phyloP scores from a whole-genome alignment of 1,140 invertebrate species.

The Bicyclus anynana region DNA sequence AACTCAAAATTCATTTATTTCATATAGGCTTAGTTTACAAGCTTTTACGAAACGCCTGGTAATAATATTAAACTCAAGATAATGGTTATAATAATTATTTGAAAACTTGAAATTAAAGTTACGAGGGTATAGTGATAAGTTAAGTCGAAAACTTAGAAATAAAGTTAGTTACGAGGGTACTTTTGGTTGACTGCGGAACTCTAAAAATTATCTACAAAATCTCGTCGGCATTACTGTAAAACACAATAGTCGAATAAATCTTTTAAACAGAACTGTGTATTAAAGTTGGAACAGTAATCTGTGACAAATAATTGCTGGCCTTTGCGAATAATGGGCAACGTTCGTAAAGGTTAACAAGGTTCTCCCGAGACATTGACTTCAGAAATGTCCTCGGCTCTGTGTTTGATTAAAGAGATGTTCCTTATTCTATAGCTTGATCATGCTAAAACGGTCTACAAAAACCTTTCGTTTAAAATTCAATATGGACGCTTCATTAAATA shows the following conservation, averaged over 20 bases:
- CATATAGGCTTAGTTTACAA: no score
- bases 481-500: not conserved
- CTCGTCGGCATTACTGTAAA: constrained; percentile 1
- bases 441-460: not conserved
- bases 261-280: constrained; percentile 18
- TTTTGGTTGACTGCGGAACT: no score
- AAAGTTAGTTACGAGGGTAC: no score
- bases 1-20: no score
- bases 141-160: no score
- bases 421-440: not conserved
- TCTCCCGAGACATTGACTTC: constrained; percentile 11
- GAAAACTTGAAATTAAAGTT: no score
- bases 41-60: no score
- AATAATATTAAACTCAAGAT: no score
- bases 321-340: constrained; percentile 28
- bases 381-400: constrained; percentile 2
- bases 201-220: not conserved
- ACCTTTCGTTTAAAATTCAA: not conserved
- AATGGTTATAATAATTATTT: no score
- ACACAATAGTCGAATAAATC: constrained; percentile 29
- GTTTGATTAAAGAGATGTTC: constrained; percentile 5
- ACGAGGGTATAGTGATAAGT: no score
- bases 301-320: constrained; percentile 33
- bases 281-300: constrained; percentile 25
- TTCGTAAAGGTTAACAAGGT: constrained; percentile 39